phyloP scores from a whole-genome alignment of 92 coral and sea anemone genomes.

The Parazoanthus swiftii region DNA sequence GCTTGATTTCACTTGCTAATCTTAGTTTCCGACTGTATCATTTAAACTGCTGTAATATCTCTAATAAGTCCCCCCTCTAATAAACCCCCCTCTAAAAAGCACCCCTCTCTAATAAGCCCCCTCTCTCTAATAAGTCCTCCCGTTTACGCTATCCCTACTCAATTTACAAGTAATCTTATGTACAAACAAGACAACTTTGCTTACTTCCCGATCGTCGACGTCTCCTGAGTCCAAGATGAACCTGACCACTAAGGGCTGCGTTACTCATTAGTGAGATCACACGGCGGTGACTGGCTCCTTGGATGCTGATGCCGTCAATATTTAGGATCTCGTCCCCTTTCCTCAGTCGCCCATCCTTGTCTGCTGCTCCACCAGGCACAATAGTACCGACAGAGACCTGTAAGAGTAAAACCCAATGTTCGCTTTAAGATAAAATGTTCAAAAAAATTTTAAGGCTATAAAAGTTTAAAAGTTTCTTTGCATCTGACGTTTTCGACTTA shows the following conservation, averaged over 20 bases:
- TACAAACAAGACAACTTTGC: constrained; percentile 22
- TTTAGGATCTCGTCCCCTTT: constrained; percentile 88
- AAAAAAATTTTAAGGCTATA: too few species aligned
- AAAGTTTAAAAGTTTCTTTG: too few species aligned
- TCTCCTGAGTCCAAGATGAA: constrained; percentile 75
- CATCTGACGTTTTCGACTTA: too few species aligned
- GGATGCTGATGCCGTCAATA: constrained; percentile 80
- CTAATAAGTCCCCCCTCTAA: too few species aligned
- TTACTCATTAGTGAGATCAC: constrained; percentile 94
- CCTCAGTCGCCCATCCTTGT: constrained; percentile 68
- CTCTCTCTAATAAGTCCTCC: too few species aligned
- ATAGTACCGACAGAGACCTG: constrained; percentile 95
- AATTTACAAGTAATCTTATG: background rate
- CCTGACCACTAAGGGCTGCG: constrained; percentile 77
- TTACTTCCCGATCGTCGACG: constrained; percentile 83
- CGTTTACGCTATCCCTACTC: background rate
- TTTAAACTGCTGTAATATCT: too few species aligned
- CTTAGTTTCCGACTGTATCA: too few species aligned
- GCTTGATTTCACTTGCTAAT: too few species aligned
- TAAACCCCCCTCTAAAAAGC: too few species aligned
- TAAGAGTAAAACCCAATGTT: background rate
- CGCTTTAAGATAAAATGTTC: too few species aligned
- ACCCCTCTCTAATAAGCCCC: too few species aligned
- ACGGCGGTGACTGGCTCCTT: constrained; percentile 85
- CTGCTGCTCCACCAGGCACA: constrained; percentile 92